Percentiles rank a stretch among this genome's conserved stretches.
These are phyloP conservation scores for Paracanthobrama guichenoti DNA, from an alignment of 2,113 vertebrate species.

Conservation along the genomic window DNA sequence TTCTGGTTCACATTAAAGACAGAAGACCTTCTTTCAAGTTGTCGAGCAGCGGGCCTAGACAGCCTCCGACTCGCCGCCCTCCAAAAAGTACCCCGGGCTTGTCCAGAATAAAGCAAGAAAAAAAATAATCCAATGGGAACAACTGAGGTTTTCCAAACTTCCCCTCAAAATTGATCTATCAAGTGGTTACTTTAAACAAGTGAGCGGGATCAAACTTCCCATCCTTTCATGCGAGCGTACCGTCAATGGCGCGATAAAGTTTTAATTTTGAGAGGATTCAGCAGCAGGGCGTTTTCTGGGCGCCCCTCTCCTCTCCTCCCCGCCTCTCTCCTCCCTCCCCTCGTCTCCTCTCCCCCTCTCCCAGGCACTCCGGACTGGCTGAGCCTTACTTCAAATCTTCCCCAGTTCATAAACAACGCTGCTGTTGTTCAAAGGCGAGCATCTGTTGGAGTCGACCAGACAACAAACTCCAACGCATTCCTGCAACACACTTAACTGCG, in stretches of 20 bases:
- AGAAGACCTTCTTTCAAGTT: constrained; percentile 59
- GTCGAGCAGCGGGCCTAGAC: constrained; percentile 71
- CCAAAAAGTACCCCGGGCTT: constrained; percentile 61
- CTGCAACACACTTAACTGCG: neutral
- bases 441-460: constrained; percentile 4
- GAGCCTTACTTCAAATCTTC: constrained; percentile 56
- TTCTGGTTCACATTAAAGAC: constrained; percentile 47
- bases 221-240: constrained; percentile 56
- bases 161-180: neutral
- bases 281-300: constrained; percentile 79
- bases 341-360: constrained; percentile 37
- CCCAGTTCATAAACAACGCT: constrained; percentile 39
- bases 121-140: constrained; percentile 61
- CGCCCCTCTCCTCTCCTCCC: constrained; percentile 60
- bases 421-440: constrained; percentile 11
- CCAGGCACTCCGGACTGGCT: constrained; percentile 57
- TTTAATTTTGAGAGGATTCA: constrained; percentile 65
- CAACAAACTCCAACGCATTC: constrained; percentile 28
- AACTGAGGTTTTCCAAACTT: constrained; percentile 35
- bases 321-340: constrained; percentile 51
- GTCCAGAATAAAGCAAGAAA: constrained; percentile 61
- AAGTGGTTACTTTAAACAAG: neutral
- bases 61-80: constrained; percentile 69
- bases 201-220: constrained; percentile 26
- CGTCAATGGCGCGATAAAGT: constrained; percentile 69